A percentile compares a stretch with the other conserved stretches of the same genome.
These are phyloP conservation scores for Hiodon tergisus DNA, from an alignment of 2,113 vertebrate species.

Conservation along the genomic window DNA sequence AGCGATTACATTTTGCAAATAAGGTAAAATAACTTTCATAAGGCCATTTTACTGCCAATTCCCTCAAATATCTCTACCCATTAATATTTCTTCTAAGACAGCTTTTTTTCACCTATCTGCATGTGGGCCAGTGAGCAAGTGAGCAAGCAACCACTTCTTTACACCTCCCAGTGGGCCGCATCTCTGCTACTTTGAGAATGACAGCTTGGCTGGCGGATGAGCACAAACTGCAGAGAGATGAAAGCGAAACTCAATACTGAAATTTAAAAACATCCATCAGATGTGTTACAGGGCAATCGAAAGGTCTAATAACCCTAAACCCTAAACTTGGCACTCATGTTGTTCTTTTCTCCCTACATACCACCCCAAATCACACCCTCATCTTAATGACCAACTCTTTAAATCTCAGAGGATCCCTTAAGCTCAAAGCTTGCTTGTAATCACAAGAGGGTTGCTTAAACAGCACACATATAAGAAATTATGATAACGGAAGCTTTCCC, in stretches of 20 bases:
- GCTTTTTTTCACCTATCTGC: not conserved
- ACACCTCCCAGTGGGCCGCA: not conserved
- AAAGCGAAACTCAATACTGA: not conserved
- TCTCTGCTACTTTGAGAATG: not conserved
- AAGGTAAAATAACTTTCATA: no score
- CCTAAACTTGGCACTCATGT: not conserved
- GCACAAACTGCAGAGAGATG: not conserved
- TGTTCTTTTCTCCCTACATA: not conserved
- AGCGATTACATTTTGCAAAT: no score
- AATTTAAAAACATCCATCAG: not conserved
- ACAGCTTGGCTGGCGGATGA: not conserved
- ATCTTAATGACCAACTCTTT: not conserved
- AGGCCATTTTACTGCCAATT: no score
- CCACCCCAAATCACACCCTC: not conserved
- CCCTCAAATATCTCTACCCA: no score
- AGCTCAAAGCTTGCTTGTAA: not conserved
- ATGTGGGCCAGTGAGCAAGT: not conserved
- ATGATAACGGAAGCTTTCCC: not conserved
- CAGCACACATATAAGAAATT: not conserved
- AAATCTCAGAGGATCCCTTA: not conserved
- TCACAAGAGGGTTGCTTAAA: not conserved
- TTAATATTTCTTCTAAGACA: no score
- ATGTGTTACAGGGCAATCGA: no score
- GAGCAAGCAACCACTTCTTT: not conserved
- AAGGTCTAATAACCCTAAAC: no score